Percentiles rank a stretch among this genome's conserved stretches.
These are phyloP conservation scores for Caenorhabditis imperialis DNA, from an alignment of 2,888 invertebrate genomes.

Conservation along the genomic window DNA sequence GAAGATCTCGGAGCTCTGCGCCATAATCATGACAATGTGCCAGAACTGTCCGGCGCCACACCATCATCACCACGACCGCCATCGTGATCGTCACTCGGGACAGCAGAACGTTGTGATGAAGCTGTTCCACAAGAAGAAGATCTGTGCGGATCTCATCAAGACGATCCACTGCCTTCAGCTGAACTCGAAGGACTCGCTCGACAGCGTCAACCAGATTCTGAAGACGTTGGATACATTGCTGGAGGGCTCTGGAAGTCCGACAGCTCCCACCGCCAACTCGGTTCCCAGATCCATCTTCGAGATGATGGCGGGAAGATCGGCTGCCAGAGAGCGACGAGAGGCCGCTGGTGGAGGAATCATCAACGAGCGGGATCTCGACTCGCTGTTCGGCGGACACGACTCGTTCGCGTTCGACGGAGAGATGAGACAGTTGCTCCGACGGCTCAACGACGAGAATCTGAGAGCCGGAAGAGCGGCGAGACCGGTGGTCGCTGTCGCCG, in stretches of 20 bases:
- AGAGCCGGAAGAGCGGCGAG: constrained; percentile 5
- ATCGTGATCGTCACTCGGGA: background rate
- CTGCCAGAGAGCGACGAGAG: constrained; percentile 14
- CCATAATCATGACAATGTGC: constrained; percentile 55
- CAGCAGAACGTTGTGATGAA: constrained; percentile 50
- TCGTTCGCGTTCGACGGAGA: constrained; percentile 28
- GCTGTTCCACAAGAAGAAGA: constrained; percentile 65
- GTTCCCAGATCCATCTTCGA: constrained; percentile 17
- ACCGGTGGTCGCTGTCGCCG: constrained; percentile 14
- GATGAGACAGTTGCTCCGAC: constrained; percentile 22
- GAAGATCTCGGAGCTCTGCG: constrained; percentile 58
- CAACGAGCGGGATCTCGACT: constrained; percentile 16
- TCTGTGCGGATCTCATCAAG: constrained; percentile 65
- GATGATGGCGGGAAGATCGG: constrained; percentile 17
- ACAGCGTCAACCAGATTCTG: constrained; percentile 67
- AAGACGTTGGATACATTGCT: constrained; percentile 69
- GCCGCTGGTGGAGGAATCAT: constrained; percentile 11
- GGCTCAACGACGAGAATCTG: constrained; percentile 20
- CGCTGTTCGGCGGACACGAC: background rate
- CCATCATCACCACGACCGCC: constrained; percentile 10
- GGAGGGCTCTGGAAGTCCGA: constrained; percentile 20
- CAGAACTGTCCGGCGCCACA: constrained; percentile 40
- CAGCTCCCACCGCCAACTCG: background rate
- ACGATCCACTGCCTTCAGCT: constrained; percentile 53
- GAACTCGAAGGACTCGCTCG: constrained; percentile 45